Conservation (phyloP, 30 jellyfish, hydroid and myxozoan species). For the Hydractinia symbiolongicarpus region DNA sequence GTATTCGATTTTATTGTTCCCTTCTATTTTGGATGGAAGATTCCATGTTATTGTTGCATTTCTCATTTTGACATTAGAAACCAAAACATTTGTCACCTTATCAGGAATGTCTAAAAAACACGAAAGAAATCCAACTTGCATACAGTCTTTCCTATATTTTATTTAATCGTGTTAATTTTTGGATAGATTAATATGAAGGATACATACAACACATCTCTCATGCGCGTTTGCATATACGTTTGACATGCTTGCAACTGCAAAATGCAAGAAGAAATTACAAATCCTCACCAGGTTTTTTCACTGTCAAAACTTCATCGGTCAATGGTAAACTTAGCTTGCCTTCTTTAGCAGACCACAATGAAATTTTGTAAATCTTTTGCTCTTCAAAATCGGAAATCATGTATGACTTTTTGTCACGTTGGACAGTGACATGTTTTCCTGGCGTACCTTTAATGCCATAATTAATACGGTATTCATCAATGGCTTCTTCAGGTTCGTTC, state of each 20-base stretch:
- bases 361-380: not conserved
- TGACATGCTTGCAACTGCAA: not conserved
- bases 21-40: not conserved
- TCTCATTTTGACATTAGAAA: not conserved
- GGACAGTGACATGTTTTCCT: not conserved
- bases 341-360: not conserved
- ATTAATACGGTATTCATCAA: not conserved
- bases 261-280: not conserved
- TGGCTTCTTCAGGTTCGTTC: slow-evolving; percentile 4
- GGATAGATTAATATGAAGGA: too few relatives aligned
- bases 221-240: not conserved
- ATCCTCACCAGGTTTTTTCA: slow-evolving; percentile 1
- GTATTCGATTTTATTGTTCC: not conserved
- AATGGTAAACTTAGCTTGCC: not conserved
- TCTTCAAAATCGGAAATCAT: not conserved
- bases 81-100: not conserved
- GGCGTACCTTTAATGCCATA: not conserved
- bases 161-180: too few relatives aligned
- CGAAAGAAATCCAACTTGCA: too few relatives aligned
- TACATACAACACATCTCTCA: not conserved
- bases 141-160: too few relatives aligned
- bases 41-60: not conserved
- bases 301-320: not conserved
- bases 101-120: slow-evolving; percentile 2
- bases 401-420: not conserved